Conservation (phyloP, 2,797 vertebrate species). For the Acanthurus lineatus region DNA sequence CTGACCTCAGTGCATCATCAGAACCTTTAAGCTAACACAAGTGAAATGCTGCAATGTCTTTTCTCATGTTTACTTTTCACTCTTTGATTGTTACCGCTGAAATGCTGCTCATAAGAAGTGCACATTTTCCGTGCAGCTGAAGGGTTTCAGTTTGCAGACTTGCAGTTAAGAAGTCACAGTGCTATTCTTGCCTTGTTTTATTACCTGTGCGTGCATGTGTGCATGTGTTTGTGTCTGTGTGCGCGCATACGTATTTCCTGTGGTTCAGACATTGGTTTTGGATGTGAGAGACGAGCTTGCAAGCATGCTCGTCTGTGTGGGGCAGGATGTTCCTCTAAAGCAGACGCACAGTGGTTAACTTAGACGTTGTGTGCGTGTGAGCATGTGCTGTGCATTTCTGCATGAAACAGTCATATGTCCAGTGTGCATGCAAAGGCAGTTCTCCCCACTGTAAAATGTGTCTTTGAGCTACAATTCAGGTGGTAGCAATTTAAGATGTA, state of each 20-base stretch:
- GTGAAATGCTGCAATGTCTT: slow-evolving; percentile 34
- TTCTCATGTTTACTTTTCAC: background rate
- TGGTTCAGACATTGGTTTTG: slow-evolving; percentile 89
- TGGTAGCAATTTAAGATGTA: background rate
- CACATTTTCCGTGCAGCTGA: slow-evolving; percentile 9
- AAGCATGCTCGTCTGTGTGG: slow-evolving; percentile 65
- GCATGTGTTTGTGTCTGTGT: slow-evolving; percentile 49
- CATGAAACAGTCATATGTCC: slow-evolving; percentile 47
- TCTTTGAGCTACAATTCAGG: background rate
- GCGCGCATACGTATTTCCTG: slow-evolving; percentile 80
- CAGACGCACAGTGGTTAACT: slow-evolving; percentile 73
- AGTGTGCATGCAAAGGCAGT: background rate
- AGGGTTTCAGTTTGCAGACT: slow-evolving; percentile 42
- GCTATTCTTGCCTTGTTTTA: slow-evolving; percentile 48
- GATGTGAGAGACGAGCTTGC: slow-evolving; percentile 85
- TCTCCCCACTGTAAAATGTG: slow-evolving; percentile 3
- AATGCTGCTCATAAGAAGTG: slow-evolving; percentile 21
- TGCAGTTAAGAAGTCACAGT: slow-evolving; percentile 42
- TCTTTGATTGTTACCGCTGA: background rate
- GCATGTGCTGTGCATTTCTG: slow-evolving; percentile 45
- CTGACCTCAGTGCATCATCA: slow-evolving; percentile 69
- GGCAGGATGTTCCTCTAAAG: slow-evolving; percentile 83
- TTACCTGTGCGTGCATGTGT: slow-evolving; percentile 56
- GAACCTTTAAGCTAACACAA: slow-evolving; percentile 61
- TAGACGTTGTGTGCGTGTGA: slow-evolving; percentile 55